phyloP scores from a whole-genome alignment of 2,797 vertebrate genomes.

The Ataeniobius toweri region DNA sequence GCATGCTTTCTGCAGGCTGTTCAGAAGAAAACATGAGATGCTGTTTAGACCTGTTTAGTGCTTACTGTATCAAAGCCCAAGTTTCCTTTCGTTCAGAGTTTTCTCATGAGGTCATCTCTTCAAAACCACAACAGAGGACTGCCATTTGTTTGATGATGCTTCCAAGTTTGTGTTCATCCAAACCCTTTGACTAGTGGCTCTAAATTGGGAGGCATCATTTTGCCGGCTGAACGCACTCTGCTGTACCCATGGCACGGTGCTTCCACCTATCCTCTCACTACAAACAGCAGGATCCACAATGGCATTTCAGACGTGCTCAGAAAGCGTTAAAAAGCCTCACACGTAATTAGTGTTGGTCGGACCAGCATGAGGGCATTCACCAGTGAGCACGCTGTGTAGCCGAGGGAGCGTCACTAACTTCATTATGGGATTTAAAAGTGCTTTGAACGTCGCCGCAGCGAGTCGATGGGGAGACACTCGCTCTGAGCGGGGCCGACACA shows the following conservation, averaged over 20 bases:
- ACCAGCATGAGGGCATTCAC: slow-evolving; percentile 74
- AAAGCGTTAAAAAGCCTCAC: slow-evolving; percentile 74
- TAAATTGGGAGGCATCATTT: slow-evolving; percentile 33
- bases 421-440: slow-evolving; percentile 78
- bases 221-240: slow-evolving; percentile 25
- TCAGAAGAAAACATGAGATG: slow-evolving; percentile 17
- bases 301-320: slow-evolving; percentile 71
- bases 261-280: slow-evolving; percentile 51
- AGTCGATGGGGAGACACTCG: slow-evolving; percentile 56
- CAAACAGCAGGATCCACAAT: slow-evolving; percentile 62
- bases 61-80: slow-evolving; percentile 16
- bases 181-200: slow-evolving; percentile 26
- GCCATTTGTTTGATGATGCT: slow-evolving; percentile 17
- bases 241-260: slow-evolving; percentile 29
- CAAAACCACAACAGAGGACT: slow-evolving; percentile 10
- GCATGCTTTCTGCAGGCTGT: not conserved
- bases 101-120: slow-evolving; percentile 41
- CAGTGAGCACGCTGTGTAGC: slow-evolving; percentile 67
- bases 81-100: slow-evolving; percentile 21
- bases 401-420: slow-evolving; percentile 79
- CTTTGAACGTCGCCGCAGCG: slow-evolving; percentile 72
- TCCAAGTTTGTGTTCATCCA: slow-evolving; percentile 32
- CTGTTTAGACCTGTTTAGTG: slow-evolving; percentile 18
- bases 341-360: slow-evolving; percentile 78
- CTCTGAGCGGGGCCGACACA: slow-evolving; percentile 59